These are phyloP conservation scores for Catocala fraxini DNA, from an alignment of 2,888 invertebrate species.

Conservation along the genomic window DNA sequence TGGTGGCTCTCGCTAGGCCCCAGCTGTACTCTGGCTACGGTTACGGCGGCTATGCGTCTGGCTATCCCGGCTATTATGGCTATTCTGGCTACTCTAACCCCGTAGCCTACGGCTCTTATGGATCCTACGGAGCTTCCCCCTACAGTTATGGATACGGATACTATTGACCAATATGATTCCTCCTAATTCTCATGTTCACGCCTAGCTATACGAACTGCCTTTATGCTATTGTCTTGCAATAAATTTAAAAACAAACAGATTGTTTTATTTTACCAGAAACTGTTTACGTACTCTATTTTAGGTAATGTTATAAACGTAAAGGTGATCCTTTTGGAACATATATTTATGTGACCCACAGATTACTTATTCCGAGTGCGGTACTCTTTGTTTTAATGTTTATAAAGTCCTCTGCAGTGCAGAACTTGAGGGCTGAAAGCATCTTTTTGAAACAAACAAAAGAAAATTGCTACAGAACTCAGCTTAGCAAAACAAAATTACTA, in stretches of 20 bases:
- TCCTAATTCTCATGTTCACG: slow-evolving; percentile 26
- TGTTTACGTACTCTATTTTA: too few species aligned
- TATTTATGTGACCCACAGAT: too few species aligned
- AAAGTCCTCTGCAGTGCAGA: too few species aligned
- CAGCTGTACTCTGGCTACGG: slow-evolving; percentile 74
- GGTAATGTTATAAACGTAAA: too few species aligned
- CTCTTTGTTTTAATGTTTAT: too few species aligned
- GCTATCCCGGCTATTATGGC: slow-evolving; percentile 73
- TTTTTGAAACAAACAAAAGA: too few species aligned
- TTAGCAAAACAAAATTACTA: too few species aligned
- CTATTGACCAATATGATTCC: slow-evolving; percentile 54
- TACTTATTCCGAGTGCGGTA: too few species aligned
- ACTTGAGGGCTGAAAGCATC: too few species aligned
- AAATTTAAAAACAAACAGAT: slow-evolving; percentile 27
- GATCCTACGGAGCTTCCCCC: slow-evolving; percentile 68
- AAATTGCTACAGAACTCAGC: too few species aligned
- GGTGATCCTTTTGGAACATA: too few species aligned
- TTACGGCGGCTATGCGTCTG: slow-evolving; percentile 65
- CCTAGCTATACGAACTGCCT: slow-evolving; percentile 37
- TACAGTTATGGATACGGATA: slow-evolving; percentile 77
- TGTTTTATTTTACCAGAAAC: background rate
- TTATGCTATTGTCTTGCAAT: slow-evolving; percentile 40
- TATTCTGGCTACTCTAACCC: slow-evolving; percentile 77
- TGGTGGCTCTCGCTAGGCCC: slow-evolving; percentile 81
- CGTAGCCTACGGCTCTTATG: slow-evolving; percentile 67